Base-by-base conservation (phyloP, 2,797 vertebrate species). In the Scleropages formosus region DNA sequence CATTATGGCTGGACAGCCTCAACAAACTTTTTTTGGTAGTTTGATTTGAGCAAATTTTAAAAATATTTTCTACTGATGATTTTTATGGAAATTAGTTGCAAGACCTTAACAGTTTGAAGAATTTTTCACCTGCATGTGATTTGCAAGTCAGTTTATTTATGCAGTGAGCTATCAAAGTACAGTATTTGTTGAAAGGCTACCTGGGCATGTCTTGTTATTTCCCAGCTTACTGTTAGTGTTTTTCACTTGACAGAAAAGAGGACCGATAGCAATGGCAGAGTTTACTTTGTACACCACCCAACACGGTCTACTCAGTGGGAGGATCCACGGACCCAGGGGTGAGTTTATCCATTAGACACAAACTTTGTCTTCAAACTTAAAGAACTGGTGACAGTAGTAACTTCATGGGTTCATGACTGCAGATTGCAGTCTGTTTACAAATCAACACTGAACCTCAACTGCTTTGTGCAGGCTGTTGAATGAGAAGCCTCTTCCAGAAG, bases 251-350 rank as follows among this genome's bases (percentile, higher is more conserved):
- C 31, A 94, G 97, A 99, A 85, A 99, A 99, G 80, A 94, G 97
- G 90, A 99, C 95, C 1, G 98, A 99, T 85, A 93, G 87, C 80
- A 99, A 97, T 8, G 96, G 98, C 81, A 93, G 97, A 91, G 95
- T 99, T 27, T 99, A 99, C 88, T 99, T 98, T 89, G 96, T 99
- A 84, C 97, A 99, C 85, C 98, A 99, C 82, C 93, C 95, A 39
- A 98, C 96, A 66, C 91, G 98, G 44, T 90, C 92, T n/a, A 99
- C 98, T 10, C 97, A 99, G 49, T 99, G 98, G 98, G 98, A 99
- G 81, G 98, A 99, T 77, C 98, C 98, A 64, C 93, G 96, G 88
- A 98, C 92, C 49, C 97, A 98, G 84, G 96, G 96, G 97, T 99
- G 90, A 89, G 90, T 84, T 4, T 39, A 2, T 6, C 31, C 39